Conservation (phyloP, 1,140 invertebrate species). For the Papilio glaucus region DNA sequence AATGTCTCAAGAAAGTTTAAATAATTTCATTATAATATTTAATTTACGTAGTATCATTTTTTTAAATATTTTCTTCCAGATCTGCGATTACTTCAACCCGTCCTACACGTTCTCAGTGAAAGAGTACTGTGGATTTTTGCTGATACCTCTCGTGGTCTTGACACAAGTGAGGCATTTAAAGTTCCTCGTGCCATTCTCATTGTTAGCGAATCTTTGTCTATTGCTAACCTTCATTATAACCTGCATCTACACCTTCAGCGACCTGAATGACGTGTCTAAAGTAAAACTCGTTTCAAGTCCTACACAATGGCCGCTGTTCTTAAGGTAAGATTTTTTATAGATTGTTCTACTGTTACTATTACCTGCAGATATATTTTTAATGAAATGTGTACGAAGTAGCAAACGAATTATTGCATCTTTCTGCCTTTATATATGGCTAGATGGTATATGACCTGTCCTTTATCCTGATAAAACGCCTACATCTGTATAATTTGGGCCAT, state of each 20-base stretch:
- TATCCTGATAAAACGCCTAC: no score
- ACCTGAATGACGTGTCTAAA: conserved; percentile 78
- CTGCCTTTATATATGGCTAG: no score
- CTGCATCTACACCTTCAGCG: conserved; percentile 88
- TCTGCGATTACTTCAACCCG: conserved; percentile 72
- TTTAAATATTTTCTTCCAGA: conserved; percentile 60
- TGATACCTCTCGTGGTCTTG: conserved; percentile 85
- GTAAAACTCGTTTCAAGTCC: conserved; percentile 81
- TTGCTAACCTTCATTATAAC: conserved; percentile 87
- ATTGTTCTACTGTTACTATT: neutral
- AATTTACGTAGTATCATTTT: no score
- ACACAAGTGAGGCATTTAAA: conserved; percentile 89
- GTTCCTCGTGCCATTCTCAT: conserved; percentile 90
- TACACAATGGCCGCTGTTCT: conserved; percentile 86
- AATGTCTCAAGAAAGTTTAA: no score
- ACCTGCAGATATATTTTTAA: no score
- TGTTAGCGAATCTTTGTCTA: conserved; percentile 88
- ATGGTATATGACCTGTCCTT: no score
- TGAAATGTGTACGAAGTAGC: neutral
- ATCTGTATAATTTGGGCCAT: no score
- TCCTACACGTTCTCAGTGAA: conserved; percentile 67
- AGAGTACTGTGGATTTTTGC: conserved; percentile 84
- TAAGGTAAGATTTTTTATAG: conserved; percentile 76
- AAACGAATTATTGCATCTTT: no score
- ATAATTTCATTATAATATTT: no score